phyloP scores from a whole-genome alignment of 2,797 vertebrate genomes.

The Eurystomus glaucurus region DNA sequence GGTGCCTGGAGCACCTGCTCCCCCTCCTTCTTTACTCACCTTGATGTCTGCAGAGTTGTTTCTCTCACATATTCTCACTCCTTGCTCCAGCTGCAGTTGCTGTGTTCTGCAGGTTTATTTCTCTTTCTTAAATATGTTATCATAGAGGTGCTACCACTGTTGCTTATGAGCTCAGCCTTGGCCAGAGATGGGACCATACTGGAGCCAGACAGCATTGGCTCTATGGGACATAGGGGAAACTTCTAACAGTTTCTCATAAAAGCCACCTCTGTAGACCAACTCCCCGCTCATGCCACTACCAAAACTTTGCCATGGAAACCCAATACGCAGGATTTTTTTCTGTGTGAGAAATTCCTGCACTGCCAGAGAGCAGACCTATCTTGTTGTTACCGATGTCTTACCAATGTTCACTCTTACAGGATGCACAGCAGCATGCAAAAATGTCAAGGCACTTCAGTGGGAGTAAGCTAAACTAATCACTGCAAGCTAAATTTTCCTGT shows the following conservation, averaged over 20 bases:
- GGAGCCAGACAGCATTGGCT: too few species aligned
- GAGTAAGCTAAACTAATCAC: background rate
- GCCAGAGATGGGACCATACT: too few species aligned
- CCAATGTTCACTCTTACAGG: background rate
- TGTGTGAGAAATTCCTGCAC: background rate
- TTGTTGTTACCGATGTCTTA: background rate
- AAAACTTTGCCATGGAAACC: background rate
- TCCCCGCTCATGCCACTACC: too few species aligned
- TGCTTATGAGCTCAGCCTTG: too few species aligned
- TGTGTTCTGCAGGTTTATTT: too few species aligned
- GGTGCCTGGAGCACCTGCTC: too few species aligned
- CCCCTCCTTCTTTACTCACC: too few species aligned
- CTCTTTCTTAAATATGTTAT: background rate
- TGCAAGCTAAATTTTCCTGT: background rate
- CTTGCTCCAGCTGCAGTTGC: background rate
- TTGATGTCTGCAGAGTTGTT: too few species aligned
- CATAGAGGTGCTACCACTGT: background rate
- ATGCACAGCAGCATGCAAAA: fast-evolving
- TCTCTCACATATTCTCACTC: too few species aligned
- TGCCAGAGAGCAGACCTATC: background rate
- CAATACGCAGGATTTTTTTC: background rate
- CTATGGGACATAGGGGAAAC: too few species aligned
- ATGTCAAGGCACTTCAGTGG: background rate
- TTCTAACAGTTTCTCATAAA: too few species aligned
- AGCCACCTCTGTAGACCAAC: too few species aligned